Evolutionary conservation across 2,888 invertebrate genomes (phyloP).

Genomic region (Eupelmus urozonus): DNA sequence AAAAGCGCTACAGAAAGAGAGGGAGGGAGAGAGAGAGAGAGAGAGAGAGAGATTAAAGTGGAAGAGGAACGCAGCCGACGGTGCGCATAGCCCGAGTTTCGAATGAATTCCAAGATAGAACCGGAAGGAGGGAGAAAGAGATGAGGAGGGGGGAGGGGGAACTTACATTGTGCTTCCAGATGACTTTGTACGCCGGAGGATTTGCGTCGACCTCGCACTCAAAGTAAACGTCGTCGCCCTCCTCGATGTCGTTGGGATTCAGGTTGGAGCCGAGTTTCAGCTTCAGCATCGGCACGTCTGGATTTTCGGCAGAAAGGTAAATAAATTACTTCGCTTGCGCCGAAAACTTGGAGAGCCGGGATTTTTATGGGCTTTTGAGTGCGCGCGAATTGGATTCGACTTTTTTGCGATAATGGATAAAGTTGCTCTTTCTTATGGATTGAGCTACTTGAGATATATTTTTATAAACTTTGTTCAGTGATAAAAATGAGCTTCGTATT

Average conservation of each 20-base stretch:
- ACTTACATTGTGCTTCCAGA: constrained; percentile 90
- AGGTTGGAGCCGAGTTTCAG: constrained; percentile 86
- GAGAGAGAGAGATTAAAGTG: constrained; percentile 44
- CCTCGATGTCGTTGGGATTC: constrained; percentile 88
- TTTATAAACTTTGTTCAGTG: no score
- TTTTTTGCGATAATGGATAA: no score
- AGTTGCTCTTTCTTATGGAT: no score
- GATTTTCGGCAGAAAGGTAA: background rate
- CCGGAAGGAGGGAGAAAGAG: background rate
- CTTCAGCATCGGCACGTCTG: constrained; percentile 85
- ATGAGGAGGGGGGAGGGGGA: background rate
- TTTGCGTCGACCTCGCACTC: constrained; percentile 89
- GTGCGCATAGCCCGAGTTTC: constrained; percentile 7
- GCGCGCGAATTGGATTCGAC: no score
- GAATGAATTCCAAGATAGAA: constrained; percentile 39
- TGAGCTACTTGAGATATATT: no score
- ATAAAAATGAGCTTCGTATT: no score
- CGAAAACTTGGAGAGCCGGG: no score
- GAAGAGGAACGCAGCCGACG: background rate
- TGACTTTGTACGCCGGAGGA: constrained; percentile 87
- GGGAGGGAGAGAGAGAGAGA: constrained; percentile 21
- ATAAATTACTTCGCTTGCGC: constrained; percentile 25
- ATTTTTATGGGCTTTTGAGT: no score
- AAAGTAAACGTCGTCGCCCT: constrained; percentile 89
- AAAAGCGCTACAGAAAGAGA: no score